Base-by-base conservation (phyloP, 2,888 invertebrate species). In the Blastobasis lacticolella region DNA sequence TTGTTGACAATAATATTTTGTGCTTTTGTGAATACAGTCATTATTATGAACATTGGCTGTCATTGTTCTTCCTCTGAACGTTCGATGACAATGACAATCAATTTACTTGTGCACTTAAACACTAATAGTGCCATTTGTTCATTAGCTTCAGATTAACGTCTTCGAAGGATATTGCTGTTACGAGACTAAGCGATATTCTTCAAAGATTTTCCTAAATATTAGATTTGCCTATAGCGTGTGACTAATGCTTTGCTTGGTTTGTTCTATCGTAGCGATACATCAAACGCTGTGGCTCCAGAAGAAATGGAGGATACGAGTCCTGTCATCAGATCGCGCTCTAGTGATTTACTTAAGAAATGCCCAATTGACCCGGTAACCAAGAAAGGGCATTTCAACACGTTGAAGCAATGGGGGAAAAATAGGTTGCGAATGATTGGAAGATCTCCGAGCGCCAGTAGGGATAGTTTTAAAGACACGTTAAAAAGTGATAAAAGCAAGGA, bases 401-500 rank as follows among this genome's bases (percentile, higher is more conserved):
- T 96, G 52, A 95, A 94, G 76, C 94, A 94, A 72, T 96, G 95
- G 95, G 94, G 95, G 53, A 93, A 93, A 72, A 94, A 92, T 66
- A 90, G 94, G 62, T 89, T 95, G 73, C 91, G 90, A 75, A 88
- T 94, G 70, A 94, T 95, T 69, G 92, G 92, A 63, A 90, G 91
- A 77, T 90, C 90, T 53, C 87, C 89, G 36, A 90, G 90, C 61
- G 78, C 86, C 49, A 91, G 90, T 75, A 87, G 78, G 78, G 90
- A 83, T 68, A 85, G 77, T 66, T 81, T 83, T 64, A 81, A 78
- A 64, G 85, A 84, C 61, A 76, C 74, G 45, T 67, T 75, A 37
- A 85, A 81, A 67, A 64, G 65, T 42, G 88, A 87, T 23, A 87
- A 78, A 60, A 74, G 61, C 61, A 80, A 81, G 70, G 87, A 87